Evolutionary conservation across 2,797 vertebrate genomes (phyloP), one percentile per base, ranked within the genome.

Genomic region (Hapalemur alaotrensis): DNA sequence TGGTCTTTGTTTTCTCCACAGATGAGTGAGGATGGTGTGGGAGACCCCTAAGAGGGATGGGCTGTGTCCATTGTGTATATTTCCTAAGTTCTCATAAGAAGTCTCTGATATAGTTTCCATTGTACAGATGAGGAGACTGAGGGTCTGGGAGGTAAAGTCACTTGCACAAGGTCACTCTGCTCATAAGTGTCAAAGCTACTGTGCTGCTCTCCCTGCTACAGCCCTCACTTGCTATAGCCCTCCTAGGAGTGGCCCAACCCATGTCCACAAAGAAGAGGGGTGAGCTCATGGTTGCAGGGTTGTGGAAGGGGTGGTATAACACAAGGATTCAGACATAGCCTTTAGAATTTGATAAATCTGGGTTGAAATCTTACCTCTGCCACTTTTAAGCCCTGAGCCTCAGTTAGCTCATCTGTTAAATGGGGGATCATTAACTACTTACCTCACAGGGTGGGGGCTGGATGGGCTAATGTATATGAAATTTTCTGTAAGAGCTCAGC

Each of bases 11-110:
- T 63, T 65, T 48, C 22, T 17, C n/a, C 52, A 23, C 0, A 2
- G 25, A 28, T 54, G 54, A 32, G 38, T 32, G n/a, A 48, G 7
- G n/a, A n/a, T 46, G n/a, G 30, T 1, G 2, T 17, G 17, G 20
- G 38, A 43, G 48, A 11, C 10, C 2, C 18, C 48, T 5, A 4
- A 14, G 38, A 57, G 20, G 50, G 22, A 3, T 20, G 59, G 20
- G 2, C 9, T 0, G 0, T 38, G 22, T 18, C 30, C 25, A 12
- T 54, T 0, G 4, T 4, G 41, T 30, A 20, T 5, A 1, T 48
- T 28, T 63, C 82, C 32, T 43, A 11, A 11, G 15, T 14, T 23
- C 38, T 73, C 91, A 38, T 59, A n/a, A 23, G 43, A 61, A 11
- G 8, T 32, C 23, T 30, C 1, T 2, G 28, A 0, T 20, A 38